A percentile compares a stretch with the other conserved stretches of the same genome.
phyloP scores from a whole-genome alignment of 2,888 invertebrate genomes.

The Philereme vetulata region DNA sequence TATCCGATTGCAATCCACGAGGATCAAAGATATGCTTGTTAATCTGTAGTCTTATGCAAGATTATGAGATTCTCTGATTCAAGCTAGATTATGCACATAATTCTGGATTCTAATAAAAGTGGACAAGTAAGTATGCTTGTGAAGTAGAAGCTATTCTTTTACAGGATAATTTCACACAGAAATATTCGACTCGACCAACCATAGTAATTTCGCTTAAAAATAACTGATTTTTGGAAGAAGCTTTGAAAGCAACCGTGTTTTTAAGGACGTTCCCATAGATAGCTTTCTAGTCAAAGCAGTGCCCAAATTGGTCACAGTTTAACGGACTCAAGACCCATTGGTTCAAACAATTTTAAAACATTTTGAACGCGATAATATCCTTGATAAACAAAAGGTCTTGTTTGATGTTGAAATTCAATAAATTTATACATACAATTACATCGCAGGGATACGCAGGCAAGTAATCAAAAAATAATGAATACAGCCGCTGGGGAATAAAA shows the following conservation, averaged over 20 bases:
- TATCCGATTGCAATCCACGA: slow-evolving; percentile 48
- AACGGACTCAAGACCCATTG: no score
- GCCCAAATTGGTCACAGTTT: no score
- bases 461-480: slow-evolving; percentile 22
- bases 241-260: no score
- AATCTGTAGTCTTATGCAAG: slow-evolving; percentile 25
- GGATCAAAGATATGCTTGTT: slow-evolving; percentile 34
- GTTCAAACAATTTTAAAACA: no score
- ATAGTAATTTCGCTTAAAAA: no score
- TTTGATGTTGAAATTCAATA: slow-evolving; percentile 4
- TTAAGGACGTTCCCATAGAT: no score
- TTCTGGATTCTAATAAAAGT: slow-evolving; percentile 2
- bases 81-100: not conserved
- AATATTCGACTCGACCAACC: no score
- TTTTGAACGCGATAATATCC: no score
- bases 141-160: no score
- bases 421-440: not conserved
- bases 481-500: slow-evolving; percentile 24
- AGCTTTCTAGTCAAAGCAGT: no score
- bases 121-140: not conserved
- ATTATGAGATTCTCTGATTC: slow-evolving; percentile 8
- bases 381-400: not conserved
- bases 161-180: no score
- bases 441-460: not conserved
- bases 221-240: no score